These are phyloP conservation scores for Cladopsammia gracilis DNA, from an alignment of 64 coral and sea anemone species.

Conservation along the genomic window DNA sequence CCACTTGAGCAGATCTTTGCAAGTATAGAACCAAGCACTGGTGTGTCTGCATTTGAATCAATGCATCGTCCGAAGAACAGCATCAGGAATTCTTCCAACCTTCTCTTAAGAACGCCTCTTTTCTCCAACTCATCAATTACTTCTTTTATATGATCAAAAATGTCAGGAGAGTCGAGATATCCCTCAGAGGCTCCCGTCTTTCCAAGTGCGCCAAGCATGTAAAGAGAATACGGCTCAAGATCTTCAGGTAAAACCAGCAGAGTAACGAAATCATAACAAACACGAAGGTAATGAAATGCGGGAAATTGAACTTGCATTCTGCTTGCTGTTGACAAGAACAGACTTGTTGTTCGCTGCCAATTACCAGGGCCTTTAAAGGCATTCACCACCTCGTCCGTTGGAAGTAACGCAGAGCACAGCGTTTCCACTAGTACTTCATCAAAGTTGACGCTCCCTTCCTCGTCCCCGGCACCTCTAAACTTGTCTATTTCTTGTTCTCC, in stretches of 20 bases:
- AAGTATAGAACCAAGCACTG: conserved; percentile 68
- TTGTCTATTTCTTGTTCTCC: background rate
- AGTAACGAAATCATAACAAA: conserved; percentile 84
- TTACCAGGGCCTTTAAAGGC: background rate
- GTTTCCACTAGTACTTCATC: conserved; percentile 62
- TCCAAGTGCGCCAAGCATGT: conserved; percentile 72
- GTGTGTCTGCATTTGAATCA: conserved; percentile 84
- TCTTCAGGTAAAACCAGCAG: conserved; percentile 56
- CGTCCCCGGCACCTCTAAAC: background rate
- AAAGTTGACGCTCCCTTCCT: background rate
- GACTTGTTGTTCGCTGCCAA: conserved; percentile 67
- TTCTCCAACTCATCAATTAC: conserved; percentile 47
- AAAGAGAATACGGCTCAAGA: conserved; percentile 73
- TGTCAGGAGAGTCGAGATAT: conserved; percentile 67
- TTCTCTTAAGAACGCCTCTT: conserved; percentile 28
- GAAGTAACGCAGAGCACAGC: conserved; percentile 61
- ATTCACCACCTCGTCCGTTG: conserved; percentile 45
- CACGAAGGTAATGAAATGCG: conserved; percentile 70
- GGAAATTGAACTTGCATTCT: conserved; percentile 49
- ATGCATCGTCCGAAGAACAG: conserved; percentile 82
- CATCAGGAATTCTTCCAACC: conserved; percentile 69
- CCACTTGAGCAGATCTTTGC: conserved; percentile 69
- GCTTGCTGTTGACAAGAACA: conserved; percentile 64
- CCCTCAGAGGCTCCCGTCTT: conserved; percentile 13
- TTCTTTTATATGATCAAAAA: conserved; percentile 60